These are phyloP conservation scores for Mycetomoellerius zeteki DNA, from an alignment of 1,140 invertebrate species.

Conservation along the genomic window DNA sequence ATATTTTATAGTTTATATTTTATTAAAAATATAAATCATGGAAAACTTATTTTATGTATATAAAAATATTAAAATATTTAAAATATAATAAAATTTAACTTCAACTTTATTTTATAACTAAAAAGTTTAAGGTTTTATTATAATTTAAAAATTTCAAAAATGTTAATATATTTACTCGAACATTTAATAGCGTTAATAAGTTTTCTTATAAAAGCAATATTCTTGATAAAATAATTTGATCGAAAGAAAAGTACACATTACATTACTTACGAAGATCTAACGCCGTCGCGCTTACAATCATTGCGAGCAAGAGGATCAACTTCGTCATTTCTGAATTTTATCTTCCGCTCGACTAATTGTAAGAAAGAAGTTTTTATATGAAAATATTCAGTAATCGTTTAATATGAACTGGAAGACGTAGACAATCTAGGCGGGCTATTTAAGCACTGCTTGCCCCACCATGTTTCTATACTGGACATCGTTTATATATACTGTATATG, in stretches of 20 bases:
- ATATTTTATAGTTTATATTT: neutral
- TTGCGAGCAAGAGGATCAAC: neutral
- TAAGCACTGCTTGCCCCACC: slow-evolving; percentile 75
- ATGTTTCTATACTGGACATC: neutral
- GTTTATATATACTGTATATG: slow-evolving; percentile 12
- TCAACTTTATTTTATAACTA: neutral
- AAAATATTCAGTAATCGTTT: slow-evolving; percentile 64
- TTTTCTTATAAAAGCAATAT: neutral
- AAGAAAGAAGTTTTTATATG: slow-evolving; percentile 20
- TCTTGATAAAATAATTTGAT: neutral
- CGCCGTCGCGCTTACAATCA: slow-evolving; percentile 42
- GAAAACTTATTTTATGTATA: neutral
- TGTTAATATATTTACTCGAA: neutral
- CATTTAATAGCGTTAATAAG: neutral
- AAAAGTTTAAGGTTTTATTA: neutral
- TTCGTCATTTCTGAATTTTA: neutral
- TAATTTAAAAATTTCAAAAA: neutral
- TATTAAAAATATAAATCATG: neutral
- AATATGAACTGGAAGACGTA: slow-evolving; percentile 76
- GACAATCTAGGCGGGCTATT: slow-evolving; percentile 80
- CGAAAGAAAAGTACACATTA: neutral
- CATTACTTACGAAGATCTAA: slow-evolving; percentile 58
- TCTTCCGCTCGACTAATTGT: neutral
- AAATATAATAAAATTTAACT: neutral
- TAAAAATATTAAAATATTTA: neutral